Conservation (phyloP, 2,888 invertebrate genomes). For the Xestia c-nigrum region DNA sequence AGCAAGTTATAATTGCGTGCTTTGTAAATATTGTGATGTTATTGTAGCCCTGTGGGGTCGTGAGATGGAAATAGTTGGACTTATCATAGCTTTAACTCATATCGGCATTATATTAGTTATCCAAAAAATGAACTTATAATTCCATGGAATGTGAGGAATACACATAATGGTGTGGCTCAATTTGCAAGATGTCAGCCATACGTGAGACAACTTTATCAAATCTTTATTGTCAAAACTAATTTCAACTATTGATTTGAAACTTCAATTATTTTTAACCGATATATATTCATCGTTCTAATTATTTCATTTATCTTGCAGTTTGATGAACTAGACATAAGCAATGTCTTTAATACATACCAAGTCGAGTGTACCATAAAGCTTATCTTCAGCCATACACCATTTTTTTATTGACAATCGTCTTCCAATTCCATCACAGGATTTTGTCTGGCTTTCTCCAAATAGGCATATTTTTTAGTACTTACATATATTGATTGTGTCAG, state of each 20-base stretch:
- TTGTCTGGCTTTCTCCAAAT: background rate
- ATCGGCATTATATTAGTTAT: background rate
- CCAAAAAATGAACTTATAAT: too few species aligned
- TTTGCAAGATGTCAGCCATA: too few species aligned
- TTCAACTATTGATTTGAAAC: background rate
- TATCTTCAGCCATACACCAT: background rate
- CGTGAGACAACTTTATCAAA: too few species aligned
- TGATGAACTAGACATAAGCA: background rate
- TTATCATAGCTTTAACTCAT: background rate
- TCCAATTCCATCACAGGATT: background rate
- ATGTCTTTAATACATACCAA: background rate
- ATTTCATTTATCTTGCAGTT: background rate
- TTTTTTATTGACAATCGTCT: background rate
- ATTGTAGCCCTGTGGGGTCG: background rate
- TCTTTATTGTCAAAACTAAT: background rate
- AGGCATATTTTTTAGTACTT: background rate
- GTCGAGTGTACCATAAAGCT: background rate
- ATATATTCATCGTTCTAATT: background rate
- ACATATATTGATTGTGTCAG: conserved; percentile 35
- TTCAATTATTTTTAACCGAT: background rate
- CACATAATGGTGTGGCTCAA: too few species aligned
- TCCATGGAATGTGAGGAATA: too few species aligned
- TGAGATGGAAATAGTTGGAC: background rate
- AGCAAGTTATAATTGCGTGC: conserved; percentile 18
- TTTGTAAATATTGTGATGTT: conserved; percentile 27